Evolutionary conservation across 2,113 vertebrate genomes (phyloP).

Genomic region (Eptesicus fuscus): DNA sequence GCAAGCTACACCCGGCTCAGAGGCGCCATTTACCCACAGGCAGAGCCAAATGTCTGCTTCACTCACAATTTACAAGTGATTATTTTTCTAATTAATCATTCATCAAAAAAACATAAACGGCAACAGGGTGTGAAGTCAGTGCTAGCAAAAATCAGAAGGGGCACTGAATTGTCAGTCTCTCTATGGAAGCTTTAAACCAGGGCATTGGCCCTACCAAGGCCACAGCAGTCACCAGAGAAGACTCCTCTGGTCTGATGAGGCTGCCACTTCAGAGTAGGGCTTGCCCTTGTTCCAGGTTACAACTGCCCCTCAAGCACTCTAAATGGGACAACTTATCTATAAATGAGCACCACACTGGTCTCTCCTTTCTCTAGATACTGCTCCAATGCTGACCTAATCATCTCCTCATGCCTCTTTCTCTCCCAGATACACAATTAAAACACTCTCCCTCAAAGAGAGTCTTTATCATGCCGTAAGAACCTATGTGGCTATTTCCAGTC

Average conservation of each 20-base stretch:
- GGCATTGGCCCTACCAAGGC: background rate
- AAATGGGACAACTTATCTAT: background rate
- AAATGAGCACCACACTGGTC: background rate
- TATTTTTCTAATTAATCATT: slow-evolving; percentile 91
- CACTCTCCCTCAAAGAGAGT: background rate
- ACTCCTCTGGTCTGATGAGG: background rate
- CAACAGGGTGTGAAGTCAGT: slow-evolving; percentile 78
- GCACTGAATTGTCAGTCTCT: slow-evolving; percentile 80
- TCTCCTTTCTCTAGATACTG: background rate
- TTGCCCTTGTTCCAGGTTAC: background rate
- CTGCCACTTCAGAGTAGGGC: background rate
- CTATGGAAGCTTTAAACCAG: background rate
- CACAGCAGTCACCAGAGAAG: background rate
- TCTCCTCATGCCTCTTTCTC: background rate
- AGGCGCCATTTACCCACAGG: slow-evolving; percentile 81
- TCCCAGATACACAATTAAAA: background rate
- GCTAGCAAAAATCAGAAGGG: slow-evolving; percentile 64
- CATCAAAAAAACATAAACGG: slow-evolving; percentile 85
- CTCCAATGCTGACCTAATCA: background rate
- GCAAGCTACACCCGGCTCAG: slow-evolving; percentile 67
- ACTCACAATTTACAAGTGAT: slow-evolving; percentile 84
- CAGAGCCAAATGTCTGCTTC: slow-evolving; percentile 84
- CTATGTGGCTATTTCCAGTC: background rate
- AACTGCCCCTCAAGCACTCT: background rate
- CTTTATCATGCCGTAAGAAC: background rate